These are phyloP conservation scores for Hypercompe scribonia DNA, from an alignment of 2,888 invertebrate genomes.

Conservation along the genomic window DNA sequence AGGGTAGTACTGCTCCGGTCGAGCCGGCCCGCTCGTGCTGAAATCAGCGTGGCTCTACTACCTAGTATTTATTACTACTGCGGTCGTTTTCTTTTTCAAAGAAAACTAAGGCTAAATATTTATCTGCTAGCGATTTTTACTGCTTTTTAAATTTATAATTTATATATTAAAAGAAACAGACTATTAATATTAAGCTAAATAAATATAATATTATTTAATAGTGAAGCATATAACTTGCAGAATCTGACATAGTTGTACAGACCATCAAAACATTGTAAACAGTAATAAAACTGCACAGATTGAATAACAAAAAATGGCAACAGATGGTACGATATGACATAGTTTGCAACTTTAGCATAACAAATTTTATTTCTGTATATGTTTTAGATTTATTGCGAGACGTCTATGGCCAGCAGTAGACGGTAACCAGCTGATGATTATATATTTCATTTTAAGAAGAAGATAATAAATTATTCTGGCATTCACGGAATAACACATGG, in stretches of 20 bases:
- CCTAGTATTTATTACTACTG: too few relatives aligned
- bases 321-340: slow-evolving; percentile 35
- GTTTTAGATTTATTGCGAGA: not conserved
- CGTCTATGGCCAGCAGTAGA: too few relatives aligned
- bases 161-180: not conserved
- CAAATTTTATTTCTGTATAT: slow-evolving; percentile 5
- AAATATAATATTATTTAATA: slow-evolving; percentile 9
- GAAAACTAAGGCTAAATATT: too few relatives aligned
- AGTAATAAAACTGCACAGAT: slow-evolving; percentile 40
- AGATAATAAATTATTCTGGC: too few relatives aligned
- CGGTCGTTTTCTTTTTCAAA: too few relatives aligned
- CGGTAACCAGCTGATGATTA: too few relatives aligned
- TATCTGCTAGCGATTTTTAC: not conserved
- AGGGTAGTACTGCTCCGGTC: too few relatives aligned
- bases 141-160: not conserved
- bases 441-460: too few relatives aligned
- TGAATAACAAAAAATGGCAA: slow-evolving; percentile 14
- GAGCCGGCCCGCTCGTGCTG: too few relatives aligned
- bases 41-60: too few relatives aligned
- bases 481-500: too few relatives aligned
- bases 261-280: slow-evolving; percentile 36
- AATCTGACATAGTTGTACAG: slow-evolving; percentile 30
- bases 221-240: slow-evolving; percentile 6
- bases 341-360: slow-evolving; percentile 6
- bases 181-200: slow-evolving; percentile 12